phyloP scores from a whole-genome alignment of 2,888 invertebrate genomes.

The Erebia epiphron region DNA sequence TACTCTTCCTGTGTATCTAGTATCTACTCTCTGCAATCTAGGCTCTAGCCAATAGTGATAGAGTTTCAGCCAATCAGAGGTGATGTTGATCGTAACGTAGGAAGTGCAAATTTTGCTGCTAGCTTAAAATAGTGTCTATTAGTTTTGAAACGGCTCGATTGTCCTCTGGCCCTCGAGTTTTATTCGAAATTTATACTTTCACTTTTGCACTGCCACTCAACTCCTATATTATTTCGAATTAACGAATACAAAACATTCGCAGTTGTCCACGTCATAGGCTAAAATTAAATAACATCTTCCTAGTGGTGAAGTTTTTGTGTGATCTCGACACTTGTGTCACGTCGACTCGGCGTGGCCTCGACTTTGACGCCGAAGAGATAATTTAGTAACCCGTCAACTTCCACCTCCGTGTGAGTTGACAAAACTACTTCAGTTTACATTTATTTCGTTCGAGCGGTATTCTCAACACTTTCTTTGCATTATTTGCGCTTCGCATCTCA shows the following conservation, averaged over 20 bases:
- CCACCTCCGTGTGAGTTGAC: slow-evolving; percentile 17
- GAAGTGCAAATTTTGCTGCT: no score
- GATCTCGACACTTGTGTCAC: slow-evolving; percentile 29
- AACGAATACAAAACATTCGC: slow-evolving; percentile 1
- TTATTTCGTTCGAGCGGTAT: slow-evolving; percentile 10
- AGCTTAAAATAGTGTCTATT: not conserved
- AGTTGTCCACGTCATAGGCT: slow-evolving; percentile 13
- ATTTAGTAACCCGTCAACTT: slow-evolving; percentile 33
- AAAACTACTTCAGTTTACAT: slow-evolving; percentile 22
- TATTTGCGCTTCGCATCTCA: not conserved
- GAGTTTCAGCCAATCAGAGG: no score
- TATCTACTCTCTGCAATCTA: no score
- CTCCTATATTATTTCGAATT: not conserved
- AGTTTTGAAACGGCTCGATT: not conserved
- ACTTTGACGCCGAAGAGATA: slow-evolving; percentile 36
- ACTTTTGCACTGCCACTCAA: not conserved
- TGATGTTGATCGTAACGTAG: no score
- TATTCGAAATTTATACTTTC: not conserved
- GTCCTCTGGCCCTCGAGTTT: not conserved
- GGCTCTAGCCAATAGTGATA: no score
- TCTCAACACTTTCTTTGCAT: not conserved
- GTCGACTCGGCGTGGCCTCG: slow-evolving; percentile 35
- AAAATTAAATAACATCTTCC: slow-evolving; percentile 25
- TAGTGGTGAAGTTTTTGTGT: slow-evolving; percentile 22
- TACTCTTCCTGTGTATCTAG: no score